phyloP scores from a whole-genome alignment of 2,888 invertebrate species.

The Ochropleura leucogaster region DNA sequence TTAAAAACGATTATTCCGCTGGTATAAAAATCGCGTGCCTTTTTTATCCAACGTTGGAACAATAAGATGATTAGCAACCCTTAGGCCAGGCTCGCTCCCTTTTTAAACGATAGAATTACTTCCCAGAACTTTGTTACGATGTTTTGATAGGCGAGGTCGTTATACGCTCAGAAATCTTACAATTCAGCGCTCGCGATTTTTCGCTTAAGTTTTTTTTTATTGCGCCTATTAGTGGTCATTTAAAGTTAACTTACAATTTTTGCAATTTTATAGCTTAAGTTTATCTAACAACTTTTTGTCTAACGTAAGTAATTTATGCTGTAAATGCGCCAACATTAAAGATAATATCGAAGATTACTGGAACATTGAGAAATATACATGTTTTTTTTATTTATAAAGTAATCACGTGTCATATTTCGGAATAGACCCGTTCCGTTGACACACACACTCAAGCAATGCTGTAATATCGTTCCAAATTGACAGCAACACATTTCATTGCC shows the following conservation, averaged over 20 bases:
- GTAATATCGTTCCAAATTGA: slow-evolving; percentile 65
- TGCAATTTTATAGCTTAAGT: slow-evolving; percentile 47
- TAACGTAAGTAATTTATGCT: slow-evolving; percentile 38
- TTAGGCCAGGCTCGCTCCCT: slow-evolving; percentile 73
- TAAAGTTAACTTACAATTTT: slow-evolving; percentile 55
- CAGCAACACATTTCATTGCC: slow-evolving; percentile 71
- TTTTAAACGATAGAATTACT: slow-evolving; percentile 77
- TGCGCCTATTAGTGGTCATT: slow-evolving; percentile 67
- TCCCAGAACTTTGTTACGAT: slow-evolving; percentile 76
- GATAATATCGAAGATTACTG: slow-evolving; percentile 17
- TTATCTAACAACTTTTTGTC: slow-evolving; percentile 45
- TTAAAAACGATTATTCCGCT: slow-evolving; percentile 64
- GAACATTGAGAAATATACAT: slow-evolving; percentile 8
- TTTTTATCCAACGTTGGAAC: slow-evolving; percentile 73
- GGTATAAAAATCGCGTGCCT: slow-evolving; percentile 72
- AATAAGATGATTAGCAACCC: slow-evolving; percentile 82
- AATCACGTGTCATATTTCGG: slow-evolving; percentile 28
- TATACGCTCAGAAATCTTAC: slow-evolving; percentile 69
- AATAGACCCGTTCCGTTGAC: slow-evolving; percentile 31
- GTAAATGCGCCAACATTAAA: slow-evolving; percentile 13
- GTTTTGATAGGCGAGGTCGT: slow-evolving; percentile 75
- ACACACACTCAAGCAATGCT: slow-evolving; percentile 51
- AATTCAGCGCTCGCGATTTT: slow-evolving; percentile 63
- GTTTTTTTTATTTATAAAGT: slow-evolving; percentile 5
- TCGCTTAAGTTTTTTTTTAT: slow-evolving; percentile 67